phyloP scores from a whole-genome alignment of 2,113 vertebrate genomes.

The Herpailurus yagouaroundi region DNA sequence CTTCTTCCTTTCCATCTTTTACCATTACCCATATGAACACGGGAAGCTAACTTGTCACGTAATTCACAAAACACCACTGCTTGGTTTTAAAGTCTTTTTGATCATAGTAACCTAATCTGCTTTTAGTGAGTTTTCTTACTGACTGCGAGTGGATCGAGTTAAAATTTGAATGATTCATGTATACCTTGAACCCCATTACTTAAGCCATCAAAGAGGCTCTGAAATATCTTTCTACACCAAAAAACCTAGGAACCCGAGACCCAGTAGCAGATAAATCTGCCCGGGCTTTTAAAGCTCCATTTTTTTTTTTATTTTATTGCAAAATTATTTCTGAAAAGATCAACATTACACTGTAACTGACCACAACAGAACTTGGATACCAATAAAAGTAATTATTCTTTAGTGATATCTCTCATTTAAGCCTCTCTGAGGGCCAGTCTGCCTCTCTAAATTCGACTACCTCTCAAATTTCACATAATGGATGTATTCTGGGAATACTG shows the following conservation, averaged over 20 bases:
- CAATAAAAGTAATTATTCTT: slow-evolving; percentile 6
- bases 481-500: neutral
- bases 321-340: neutral
- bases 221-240: neutral
- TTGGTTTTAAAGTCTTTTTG: slow-evolving; percentile 22
- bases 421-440: neutral
- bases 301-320: neutral
- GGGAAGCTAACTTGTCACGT: neutral
- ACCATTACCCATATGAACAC: neutral
- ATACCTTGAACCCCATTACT: neutral
- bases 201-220: neutral
- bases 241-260: neutral
- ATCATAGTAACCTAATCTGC: neutral
- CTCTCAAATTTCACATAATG: neutral
- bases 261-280: neutral
- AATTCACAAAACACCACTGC: neutral
- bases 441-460: neutral
- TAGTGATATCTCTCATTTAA: neutral
- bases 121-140: slow-evolving; percentile 7
- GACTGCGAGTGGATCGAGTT: neutral
- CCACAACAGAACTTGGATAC: neutral
- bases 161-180: neutral
- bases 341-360: neutral
- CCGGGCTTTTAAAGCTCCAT: neutral
- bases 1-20: neutral